phyloP scores from a whole-genome alignment of 2,113 vertebrate genomes.

The Meleagris gallopavo region DNA sequence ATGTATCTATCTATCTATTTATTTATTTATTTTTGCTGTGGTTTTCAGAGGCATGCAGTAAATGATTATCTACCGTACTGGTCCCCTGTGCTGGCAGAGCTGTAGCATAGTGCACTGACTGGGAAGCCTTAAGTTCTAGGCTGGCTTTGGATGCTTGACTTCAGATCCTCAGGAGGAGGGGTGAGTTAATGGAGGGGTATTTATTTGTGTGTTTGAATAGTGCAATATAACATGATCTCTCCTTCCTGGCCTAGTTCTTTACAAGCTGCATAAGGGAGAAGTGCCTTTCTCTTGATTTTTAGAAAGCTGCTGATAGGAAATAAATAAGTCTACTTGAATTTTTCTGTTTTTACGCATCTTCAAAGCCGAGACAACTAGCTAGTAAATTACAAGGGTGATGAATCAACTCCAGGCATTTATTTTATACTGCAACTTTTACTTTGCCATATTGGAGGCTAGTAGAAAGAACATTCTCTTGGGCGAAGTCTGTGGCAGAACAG shows the following conservation, averaged over 20 bases:
- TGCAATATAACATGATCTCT: slow-evolving; percentile 7
- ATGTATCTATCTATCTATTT: not conserved
- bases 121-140: slow-evolving; percentile 57
- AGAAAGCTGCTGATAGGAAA: not conserved
- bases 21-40: not conserved
- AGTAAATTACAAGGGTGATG: not conserved
- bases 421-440: not conserved
- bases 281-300: not conserved
- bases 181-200: slow-evolving; percentile 49
- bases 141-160: slow-evolving; percentile 62
- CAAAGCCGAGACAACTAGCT: not conserved
- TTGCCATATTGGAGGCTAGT: not conserved
- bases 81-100: slow-evolving; percentile 55
- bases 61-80: slow-evolving; percentile 47
- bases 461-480: not conserved
- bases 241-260: not conserved
- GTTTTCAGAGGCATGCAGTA: slow-evolving; percentile 63
- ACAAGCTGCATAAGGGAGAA: not conserved
- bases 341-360: not conserved
- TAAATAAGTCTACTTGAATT: not conserved
- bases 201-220: slow-evolving; percentile 28
- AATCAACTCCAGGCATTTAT: not conserved
- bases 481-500: not conserved
- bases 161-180: slow-evolving; percentile 61
- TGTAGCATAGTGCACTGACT: slow-evolving; percentile 62